phyloP scores from a whole-genome alignment of 2,888 invertebrate genomes.

The Chrysina gloriosa region DNA sequence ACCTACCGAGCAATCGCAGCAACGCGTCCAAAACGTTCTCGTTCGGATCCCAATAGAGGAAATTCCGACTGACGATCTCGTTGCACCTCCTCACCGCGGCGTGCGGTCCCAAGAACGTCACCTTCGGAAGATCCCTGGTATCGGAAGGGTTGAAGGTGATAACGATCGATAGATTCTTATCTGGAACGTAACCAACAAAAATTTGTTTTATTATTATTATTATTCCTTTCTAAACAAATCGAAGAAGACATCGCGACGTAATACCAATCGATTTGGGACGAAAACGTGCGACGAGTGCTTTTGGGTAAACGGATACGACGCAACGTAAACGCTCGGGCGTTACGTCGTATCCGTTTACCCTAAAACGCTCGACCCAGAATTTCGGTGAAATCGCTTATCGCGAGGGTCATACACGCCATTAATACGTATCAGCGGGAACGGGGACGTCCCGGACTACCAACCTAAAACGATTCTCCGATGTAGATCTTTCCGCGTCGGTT shows the following conservation, averaged over 20 bases:
- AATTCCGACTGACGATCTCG: slow-evolving; percentile 57
- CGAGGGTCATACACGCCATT: too few species aligned
- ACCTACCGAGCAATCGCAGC: slow-evolving; percentile 59
- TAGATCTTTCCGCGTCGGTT: slow-evolving; percentile 58
- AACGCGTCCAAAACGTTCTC: slow-evolving; percentile 58
- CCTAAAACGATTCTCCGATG: slow-evolving; percentile 63
- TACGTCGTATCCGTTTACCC: too few species aligned
- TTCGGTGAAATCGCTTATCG: too few species aligned
- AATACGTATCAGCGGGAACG: too few species aligned
- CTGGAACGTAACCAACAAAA: slow-evolving; percentile 50
- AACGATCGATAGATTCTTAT: slow-evolving; percentile 60
- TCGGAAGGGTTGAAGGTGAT: slow-evolving; percentile 61
- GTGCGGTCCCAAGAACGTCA: slow-evolving; percentile 64
- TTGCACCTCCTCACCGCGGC: slow-evolving; percentile 54
- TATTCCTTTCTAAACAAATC: neutral
- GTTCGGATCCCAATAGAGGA: slow-evolving; percentile 60
- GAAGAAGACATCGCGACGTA: too few species aligned
- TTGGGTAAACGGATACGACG: too few species aligned
- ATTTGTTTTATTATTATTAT: neutral
- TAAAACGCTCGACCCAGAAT: too few species aligned
- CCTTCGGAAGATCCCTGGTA: slow-evolving; percentile 58
- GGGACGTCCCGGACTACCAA: too few species aligned
- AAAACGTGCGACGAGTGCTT: too few species aligned
- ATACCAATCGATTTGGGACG: neutral
- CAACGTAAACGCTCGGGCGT: too few species aligned